Percentiles rank a stretch among this genome's conserved stretches.
These are phyloP conservation scores for Nemopilema nomurai DNA, from an alignment of 30 jellyfish, hydroid and myxozoan genomes.

Conservation along the genomic window DNA sequence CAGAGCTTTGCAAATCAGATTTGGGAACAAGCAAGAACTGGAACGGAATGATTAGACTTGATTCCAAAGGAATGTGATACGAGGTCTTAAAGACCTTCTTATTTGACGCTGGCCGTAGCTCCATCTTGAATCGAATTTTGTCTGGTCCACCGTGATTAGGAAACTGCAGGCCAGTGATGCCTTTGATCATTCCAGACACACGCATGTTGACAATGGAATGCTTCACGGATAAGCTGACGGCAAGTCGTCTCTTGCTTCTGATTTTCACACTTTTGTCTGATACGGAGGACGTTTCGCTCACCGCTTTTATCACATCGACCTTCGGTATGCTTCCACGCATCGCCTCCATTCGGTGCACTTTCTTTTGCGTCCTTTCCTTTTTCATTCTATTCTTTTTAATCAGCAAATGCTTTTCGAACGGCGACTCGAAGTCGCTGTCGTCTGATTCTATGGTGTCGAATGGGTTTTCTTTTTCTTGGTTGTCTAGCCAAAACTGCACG, in stretches of 20 bases:
- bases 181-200: conserved; percentile 62
- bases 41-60: conserved; percentile 48
- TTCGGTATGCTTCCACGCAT: conserved; percentile 10
- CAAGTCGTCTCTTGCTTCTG: conserved; percentile 28
- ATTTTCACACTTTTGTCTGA: conserved; percentile 42
- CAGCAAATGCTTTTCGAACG: background rate
- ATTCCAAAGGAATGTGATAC: conserved; percentile 47
- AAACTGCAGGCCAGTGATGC: conserved; percentile 50
- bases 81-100: conserved; percentile 26
- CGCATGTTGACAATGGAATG: conserved; percentile 21
- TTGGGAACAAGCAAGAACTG: conserved; percentile 28
- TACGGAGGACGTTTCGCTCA: conserved; percentile 53
- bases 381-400: background rate
- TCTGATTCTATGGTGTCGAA: conserved; percentile 46
- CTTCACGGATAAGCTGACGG: conserved; percentile 41
- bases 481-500: conserved; percentile 58
- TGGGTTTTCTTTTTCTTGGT: conserved; percentile 44
- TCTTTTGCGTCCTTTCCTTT: background rate
- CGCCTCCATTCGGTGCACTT: background rate
- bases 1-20: conserved; percentile 12
- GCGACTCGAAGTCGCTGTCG: conserved; percentile 39
- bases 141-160: conserved; percentile 62
- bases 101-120: conserved; percentile 7
- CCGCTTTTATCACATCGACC: conserved; percentile 20
- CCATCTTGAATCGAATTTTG: conserved; percentile 45